Conservation (phyloP, 2,888 invertebrate genomes). For the Scrobipalpa atriplicella region DNA sequence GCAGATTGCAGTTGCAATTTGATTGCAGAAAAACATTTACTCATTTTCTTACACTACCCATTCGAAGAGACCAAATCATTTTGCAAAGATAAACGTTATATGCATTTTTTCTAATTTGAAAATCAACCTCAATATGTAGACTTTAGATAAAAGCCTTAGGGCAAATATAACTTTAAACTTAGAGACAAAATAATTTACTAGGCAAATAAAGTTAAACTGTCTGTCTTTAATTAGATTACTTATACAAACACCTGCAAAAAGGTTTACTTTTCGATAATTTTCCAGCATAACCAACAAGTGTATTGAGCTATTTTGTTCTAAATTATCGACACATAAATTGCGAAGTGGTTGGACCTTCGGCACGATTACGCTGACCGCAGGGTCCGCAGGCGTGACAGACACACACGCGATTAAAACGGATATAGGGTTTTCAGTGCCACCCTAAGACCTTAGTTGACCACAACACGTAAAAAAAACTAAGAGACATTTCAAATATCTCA, state of each 20-base stretch:
- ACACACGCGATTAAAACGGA: background rate
- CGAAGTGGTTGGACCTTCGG: slow-evolving; percentile 7
- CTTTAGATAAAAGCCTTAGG: no score
- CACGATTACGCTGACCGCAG: background rate
- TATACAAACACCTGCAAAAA: slow-evolving; percentile 12
- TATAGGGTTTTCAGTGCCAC: background rate
- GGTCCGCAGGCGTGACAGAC: background rate
- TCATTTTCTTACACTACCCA: no score
- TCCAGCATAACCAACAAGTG: background rate
- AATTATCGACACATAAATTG: slow-evolving; percentile 12
- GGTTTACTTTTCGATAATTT: background rate
- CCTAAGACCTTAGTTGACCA: background rate
- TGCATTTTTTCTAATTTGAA: no score
- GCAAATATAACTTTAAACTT: background rate
- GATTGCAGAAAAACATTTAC: no score
- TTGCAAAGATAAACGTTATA: no score
- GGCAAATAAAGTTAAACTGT: slow-evolving; percentile 15
- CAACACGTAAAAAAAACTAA: no score
- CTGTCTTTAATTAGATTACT: background rate
- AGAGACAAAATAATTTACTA: slow-evolving; percentile 2
- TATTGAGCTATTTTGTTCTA: slow-evolving; percentile 10
- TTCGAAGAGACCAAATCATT: no score
- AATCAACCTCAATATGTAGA: no score
- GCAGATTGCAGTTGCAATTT: no score
- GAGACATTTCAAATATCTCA: no score